A percentile compares a stretch with the other conserved stretches of the same genome.
These are phyloP conservation scores for Procambarus virginalis DNA, from an alignment of 1,140 invertebrate species.

Conservation along the genomic window DNA sequence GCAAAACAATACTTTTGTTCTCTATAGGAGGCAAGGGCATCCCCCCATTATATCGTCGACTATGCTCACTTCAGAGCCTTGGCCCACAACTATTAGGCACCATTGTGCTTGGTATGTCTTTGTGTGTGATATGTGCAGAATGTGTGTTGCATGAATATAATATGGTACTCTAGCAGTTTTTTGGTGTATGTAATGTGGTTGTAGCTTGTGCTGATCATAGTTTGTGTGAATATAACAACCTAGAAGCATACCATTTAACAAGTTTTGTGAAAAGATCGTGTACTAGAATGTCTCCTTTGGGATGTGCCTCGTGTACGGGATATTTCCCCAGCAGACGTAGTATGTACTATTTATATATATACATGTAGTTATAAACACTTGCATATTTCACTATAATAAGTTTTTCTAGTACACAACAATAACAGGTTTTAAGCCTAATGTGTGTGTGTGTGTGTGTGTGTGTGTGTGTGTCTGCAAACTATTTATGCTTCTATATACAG, in stretches of 20 bases:
- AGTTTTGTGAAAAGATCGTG: too few species aligned
- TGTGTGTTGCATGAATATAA: background rate
- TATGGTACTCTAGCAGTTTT: background rate
- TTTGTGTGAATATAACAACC: background rate
- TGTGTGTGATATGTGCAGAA: background rate
- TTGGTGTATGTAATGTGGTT: background rate
- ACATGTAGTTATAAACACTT: too few species aligned
- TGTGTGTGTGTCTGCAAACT: too few species aligned
- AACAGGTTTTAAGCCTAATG: too few species aligned
- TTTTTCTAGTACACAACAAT: too few species aligned
- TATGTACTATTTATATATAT: too few species aligned
- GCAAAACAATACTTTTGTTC: constrained; percentile 14
- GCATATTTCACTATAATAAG: too few species aligned
- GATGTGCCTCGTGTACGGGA: background rate
- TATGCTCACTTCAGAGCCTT: constrained; percentile 58
- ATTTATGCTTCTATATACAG: too few species aligned
- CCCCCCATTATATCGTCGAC: constrained; percentile 35
- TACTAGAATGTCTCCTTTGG: background rate
- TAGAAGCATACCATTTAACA: background rate
- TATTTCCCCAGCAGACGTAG: background rate
- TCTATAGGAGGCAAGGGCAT: constrained; percentile 35
- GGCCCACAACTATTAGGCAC: constrained; percentile 61
- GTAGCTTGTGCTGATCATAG: background rate
- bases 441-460: too few species aligned
- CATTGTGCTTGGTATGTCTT: constrained; percentile 54